Percentiles rank a stretch among this genome's conserved stretches.
Conservation (phyloP, 2,888 invertebrate species). For the Cynaeus angustus region DNA sequence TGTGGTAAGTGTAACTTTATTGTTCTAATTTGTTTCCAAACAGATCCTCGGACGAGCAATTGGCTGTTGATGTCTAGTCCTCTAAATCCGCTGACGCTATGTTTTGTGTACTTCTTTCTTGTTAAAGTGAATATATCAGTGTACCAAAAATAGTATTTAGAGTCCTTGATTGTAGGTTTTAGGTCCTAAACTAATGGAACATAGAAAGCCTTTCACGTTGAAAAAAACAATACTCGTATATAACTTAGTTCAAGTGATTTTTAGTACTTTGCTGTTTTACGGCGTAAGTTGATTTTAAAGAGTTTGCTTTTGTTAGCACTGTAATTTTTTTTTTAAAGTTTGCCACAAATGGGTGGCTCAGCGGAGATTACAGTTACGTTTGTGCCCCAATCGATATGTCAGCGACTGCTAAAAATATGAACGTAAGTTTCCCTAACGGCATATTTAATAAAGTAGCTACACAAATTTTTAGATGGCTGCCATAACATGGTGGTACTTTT, state of each 20-base stretch:
- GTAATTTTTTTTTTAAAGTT: slow-evolving; percentile 71
- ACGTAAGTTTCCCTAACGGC: neutral
- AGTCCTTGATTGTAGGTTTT: slow-evolving; percentile 4
- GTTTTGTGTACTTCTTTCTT: neutral
- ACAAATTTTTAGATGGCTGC: neutral
- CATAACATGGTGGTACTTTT: slow-evolving; percentile 90
- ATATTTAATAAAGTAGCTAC: neutral
- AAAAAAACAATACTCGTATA: slow-evolving; percentile 86
- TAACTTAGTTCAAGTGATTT: slow-evolving; percentile 90
- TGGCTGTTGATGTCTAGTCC: slow-evolving; percentile 17
- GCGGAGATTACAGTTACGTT: slow-evolving; percentile 6
- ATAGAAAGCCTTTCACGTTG: slow-evolving; percentile 88
- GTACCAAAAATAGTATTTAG: neutral
- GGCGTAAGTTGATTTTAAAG: slow-evolving; percentile 14
- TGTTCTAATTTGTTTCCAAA: too few species aligned
- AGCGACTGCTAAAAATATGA: neutral
- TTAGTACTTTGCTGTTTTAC: slow-evolving; percentile 76
- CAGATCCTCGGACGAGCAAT: neutral
- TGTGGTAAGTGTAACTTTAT: too few species aligned
- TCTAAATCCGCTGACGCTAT: neutral
- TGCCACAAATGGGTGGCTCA: slow-evolving; percentile 4
- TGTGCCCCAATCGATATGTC: slow-evolving; percentile 5
- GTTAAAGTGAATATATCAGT: neutral
- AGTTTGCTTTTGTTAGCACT: neutral
- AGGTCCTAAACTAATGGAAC: slow-evolving; percentile 90